These are phyloP conservation scores for Aphelinus certus DNA, from an alignment of 1,140 invertebrate genomes.

Conservation along the genomic window DNA sequence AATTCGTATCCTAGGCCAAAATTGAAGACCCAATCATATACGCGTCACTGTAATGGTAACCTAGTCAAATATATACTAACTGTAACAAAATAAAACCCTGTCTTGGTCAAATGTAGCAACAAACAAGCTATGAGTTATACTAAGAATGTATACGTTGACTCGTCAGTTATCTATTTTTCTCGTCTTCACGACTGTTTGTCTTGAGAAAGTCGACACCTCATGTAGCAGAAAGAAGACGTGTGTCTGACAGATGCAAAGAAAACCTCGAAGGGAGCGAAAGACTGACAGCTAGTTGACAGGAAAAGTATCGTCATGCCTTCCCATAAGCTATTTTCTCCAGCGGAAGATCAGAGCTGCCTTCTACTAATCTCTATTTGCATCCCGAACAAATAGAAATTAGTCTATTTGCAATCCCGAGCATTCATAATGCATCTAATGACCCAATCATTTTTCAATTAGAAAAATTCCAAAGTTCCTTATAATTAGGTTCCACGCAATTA, in stretches of 20 bases:
- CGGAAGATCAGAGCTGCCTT: background rate
- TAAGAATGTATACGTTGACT: background rate
- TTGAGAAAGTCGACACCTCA: conserved; percentile 20
- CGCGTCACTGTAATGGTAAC: too few relatives aligned
- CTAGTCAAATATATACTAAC: too few relatives aligned
- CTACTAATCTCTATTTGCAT: conserved; percentile 28
- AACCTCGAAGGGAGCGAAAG: conserved; percentile 3
- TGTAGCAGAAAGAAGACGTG: background rate
- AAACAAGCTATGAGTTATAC: conserved; percentile 5
- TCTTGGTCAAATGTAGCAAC: background rate
- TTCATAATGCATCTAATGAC: too few relatives aligned
- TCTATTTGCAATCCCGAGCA: too few relatives aligned
- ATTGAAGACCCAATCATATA: too few relatives aligned
- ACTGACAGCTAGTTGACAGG: background rate
- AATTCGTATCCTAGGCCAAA: too few relatives aligned
- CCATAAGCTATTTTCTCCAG: conserved; percentile 1
- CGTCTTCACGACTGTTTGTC: conserved; percentile 15
- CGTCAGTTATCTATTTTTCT: conserved; percentile 6
- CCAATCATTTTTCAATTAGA: too few relatives aligned
- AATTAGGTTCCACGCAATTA: too few relatives aligned
- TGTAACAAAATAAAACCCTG: background rate
- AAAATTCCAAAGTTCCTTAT: too few relatives aligned
- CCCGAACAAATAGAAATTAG: too few relatives aligned
- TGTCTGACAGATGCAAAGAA: background rate
- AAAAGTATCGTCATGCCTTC: background rate